Base-by-base conservation (phyloP, 92 coral and sea anemone species). In the Umimayanthus kanabou region DNA sequence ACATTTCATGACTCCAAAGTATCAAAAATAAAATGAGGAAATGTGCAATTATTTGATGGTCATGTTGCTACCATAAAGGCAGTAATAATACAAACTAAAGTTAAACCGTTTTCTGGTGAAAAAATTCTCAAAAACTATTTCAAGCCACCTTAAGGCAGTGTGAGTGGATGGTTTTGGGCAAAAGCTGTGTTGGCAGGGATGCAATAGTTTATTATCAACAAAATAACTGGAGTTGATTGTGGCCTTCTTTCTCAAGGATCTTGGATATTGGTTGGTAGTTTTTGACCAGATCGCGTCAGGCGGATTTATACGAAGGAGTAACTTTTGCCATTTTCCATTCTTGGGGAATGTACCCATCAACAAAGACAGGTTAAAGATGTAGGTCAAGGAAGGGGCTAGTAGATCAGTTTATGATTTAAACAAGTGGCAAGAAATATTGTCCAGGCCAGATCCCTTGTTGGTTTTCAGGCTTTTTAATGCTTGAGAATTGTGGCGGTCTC, bases 401-500 rank as follows among this genome's bases (percentile, higher is more conserved):
- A 80, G 20, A 26, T 55, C 85, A 43, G 73, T 42, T 80, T 73
- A 43, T 43, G 85, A 80, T 57, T 55, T 80, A 20, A 43, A 39
- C 20, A 55, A 73, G 55, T 42, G 85, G 67, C 85, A 22, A 26
- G 72, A 16, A 10, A 55, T 80, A 80, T 80, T 80, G 71, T 80
- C 85, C 53, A 55, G 61, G 26, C 70, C 73, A 4, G 39, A 42
- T 50, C 85, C 72, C 55, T 80, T 80, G 69, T 50, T 80, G 73
- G 39, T 53, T 80, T 73, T 73, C 45, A 73, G 22, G 30, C 42
- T 16, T 85, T 77, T 45, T 47, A 77, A 45, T 61, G 65, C 30
- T 75, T 77, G 20, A 28, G 20, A 4, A 87, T 78, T 23, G 89
- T 20, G 10, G 69, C 43, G 37, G 37, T 87, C 80, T 87, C 84